Conservation (phyloP, 2,888 invertebrate genomes). For the Hirudinaria manillensis region DNA sequence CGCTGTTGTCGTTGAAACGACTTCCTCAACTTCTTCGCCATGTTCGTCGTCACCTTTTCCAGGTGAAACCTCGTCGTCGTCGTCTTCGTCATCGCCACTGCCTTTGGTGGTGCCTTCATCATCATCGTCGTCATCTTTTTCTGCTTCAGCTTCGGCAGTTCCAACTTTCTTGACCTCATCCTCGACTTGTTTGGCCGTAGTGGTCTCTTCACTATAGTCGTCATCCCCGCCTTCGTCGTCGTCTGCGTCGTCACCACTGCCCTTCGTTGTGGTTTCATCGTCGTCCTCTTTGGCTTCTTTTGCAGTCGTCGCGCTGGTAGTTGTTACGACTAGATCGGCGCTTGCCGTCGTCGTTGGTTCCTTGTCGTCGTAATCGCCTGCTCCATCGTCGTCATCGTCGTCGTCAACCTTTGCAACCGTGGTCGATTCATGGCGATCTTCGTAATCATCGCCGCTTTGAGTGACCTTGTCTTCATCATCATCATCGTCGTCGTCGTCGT, state of each 20-base stretch:
- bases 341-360: background rate
- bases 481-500: slow-evolving; percentile 9
- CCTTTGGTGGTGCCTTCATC: background rate
- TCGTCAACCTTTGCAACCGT: background rate
- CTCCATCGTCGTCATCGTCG: slow-evolving; percentile 16
- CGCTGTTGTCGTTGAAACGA: background rate
- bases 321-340: background rate
- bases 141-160: background rate
- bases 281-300: background rate
- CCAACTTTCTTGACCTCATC: slow-evolving; percentile 17
- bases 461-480: background rate
- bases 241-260: background rate
- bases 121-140: background rate
- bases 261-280: background rate
- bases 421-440: background rate
- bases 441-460: background rate
- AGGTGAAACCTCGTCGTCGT: background rate
- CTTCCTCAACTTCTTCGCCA: background rate
- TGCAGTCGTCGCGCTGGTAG: background rate
- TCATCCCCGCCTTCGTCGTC: background rate
- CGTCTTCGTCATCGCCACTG: slow-evolving; percentile 6
- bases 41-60: background rate
- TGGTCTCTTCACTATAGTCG: background rate
- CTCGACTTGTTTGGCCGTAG: background rate
- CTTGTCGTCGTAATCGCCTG: background rate